Base-by-base conservation (phyloP, 2,113 vertebrate species). In the Poeciliopsis retropinna region DNA sequence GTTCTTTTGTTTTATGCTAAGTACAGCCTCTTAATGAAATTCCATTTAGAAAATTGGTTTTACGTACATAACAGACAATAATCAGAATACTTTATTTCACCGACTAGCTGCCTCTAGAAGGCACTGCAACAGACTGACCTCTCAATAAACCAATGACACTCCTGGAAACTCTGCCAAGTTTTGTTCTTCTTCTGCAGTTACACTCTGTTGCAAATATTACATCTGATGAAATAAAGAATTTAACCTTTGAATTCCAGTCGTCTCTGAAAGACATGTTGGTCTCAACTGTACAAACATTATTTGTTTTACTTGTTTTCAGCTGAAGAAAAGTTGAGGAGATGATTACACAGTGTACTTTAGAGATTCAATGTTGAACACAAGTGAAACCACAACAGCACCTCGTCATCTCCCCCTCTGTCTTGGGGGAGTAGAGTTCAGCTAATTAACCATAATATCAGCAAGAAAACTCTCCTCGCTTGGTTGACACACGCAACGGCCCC, bases 391-490 rank as follows among this genome's bases (percentile, higher is more conserved):
- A 91, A 91, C 85, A 91, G 82, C 88, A 85, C 90, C 73, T 86
- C 67, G 1, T 91, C 85, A 86, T 90, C 87, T 92, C 75, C 77
- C 72, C 81, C 70, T 76, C 78, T 54, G 86, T 91, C 91, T 92
- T 88, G 70, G 85, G 92, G 90, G 91, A 92, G 85, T 84, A 60
- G 78, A 86, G 85, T 88, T 76, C 85, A 90, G 90, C 91, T 93
- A 92, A 93, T 92, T 92, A 93, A 89, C 85, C 87, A 87, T 93
- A 92, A 91, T 92, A 92, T 91, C 91, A 92, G 89, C 89, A 91
- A 92, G 90, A 77, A 90, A 93, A 92, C 87, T 90, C 82, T 89
- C 71, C 80, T 78, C 82, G 88, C 91, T 91, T 90, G 74, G 65
- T 90, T 89, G 89, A 91, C 90, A 90, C 83, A 79, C 89, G 87